Base-by-base conservation (phyloP, 2,888 invertebrate species). In the Epirrhoe tristata region DNA sequence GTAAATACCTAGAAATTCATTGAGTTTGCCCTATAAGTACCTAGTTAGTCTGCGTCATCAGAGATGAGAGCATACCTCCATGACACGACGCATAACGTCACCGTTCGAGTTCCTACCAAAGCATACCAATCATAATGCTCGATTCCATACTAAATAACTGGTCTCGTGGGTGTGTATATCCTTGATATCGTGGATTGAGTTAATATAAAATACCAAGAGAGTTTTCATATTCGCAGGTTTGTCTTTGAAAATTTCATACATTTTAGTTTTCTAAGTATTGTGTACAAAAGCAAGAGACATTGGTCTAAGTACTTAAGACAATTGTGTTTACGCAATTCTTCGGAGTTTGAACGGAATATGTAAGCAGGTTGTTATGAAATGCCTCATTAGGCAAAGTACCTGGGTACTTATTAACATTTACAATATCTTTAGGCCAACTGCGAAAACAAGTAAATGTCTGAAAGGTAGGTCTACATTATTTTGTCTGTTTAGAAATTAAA, bases 71-170 rank as follows among this genome's bases (percentile, higher is more conserved):
- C 66, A 66, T 69, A 59, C 66, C n/a, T n/a, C n/a, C 53, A 69
- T 67, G 69, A 74, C 70, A 71, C 62, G 24, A 36, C 17, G 46
- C 58, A 70, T 72, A 63, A 69, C 74, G 72, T 72, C 74, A 74
- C 66, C 72, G 57, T 58, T 60, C 58, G 39, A 32, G 16, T 50
- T 16, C 16, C 55, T 59, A 50, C 17, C 17, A 56, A 60, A 59
- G 60, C 51, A 43, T 62, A 58, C 50, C 61, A 39, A 60, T 67
- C 43, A 59, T 66, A 65, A 66, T 65, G 65, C 70, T 70, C 68
- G 63, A 58, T 61, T 58, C 48, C 58, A 46, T 62, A 58, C 48
- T 55, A 43, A 58, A 55, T 56, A 65, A 69, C 66, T 60, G 59
- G 66, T 69, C 55, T 58, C 36, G 70, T 70, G 63, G 69, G 68